A percentile compares a stretch with the other conserved stretches of the same genome.
phyloP scores from a whole-genome alignment of 2,888 invertebrate species.

The Tenthredo amoena region DNA sequence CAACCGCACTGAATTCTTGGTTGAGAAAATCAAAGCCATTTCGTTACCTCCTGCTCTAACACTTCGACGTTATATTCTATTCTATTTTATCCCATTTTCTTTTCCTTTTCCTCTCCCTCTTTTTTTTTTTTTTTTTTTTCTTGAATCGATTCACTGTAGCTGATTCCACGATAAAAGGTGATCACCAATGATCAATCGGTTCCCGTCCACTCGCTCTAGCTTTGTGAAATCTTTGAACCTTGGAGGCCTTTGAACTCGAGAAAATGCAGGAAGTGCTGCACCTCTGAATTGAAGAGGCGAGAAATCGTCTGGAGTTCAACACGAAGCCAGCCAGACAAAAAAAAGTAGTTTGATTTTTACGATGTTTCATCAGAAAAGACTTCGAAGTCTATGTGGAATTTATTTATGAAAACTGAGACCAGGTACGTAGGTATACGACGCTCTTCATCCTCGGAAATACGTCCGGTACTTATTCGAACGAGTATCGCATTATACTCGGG shows the following conservation, averaged over 20 bases:
- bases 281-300: constrained; percentile 13
- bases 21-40: constrained; percentile 42
- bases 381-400: background rate
- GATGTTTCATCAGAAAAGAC: background rate
- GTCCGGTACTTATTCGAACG: too few relatives aligned
- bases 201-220: constrained; percentile 5
- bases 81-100: background rate
- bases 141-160: background rate
- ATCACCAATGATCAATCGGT: constrained; percentile 33
- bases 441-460: background rate
- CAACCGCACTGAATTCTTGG: constrained; percentile 33
- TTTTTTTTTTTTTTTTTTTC: background rate
- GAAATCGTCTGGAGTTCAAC: background rate
- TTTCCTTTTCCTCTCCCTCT: background rate
- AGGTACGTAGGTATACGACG: background rate
- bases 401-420: background rate
- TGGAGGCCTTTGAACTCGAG: constrained; percentile 16
- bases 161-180: constrained; percentile 12
- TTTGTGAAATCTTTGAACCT: constrained; percentile 1
- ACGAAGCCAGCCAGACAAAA: background rate
- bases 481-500: background rate
- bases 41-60: constrained; percentile 17
- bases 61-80: constrained; percentile 5
- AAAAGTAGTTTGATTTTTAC: background rate
- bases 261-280: constrained; percentile 23